phyloP scores from a whole-genome alignment of 53 echinoderm and acorn worm species.

The Astropecten irregularis region DNA sequence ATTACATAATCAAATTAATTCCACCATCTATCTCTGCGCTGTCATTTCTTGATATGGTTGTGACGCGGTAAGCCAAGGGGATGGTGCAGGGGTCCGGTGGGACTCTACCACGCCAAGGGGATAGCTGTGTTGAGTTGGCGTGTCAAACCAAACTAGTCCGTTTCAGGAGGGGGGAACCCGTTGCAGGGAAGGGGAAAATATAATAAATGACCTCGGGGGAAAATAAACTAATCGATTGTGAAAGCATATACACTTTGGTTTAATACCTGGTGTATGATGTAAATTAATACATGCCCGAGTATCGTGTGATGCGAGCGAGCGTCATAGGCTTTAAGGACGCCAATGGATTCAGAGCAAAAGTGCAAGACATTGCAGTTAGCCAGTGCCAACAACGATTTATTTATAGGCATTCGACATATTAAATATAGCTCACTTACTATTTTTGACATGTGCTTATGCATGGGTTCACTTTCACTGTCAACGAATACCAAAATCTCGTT shows the following conservation, averaged over 20 bases:
- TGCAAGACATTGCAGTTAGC: background rate
- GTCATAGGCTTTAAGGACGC: background rate
- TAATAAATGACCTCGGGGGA: background rate
- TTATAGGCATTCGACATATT: too few relatives aligned
- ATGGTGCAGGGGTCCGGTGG: background rate
- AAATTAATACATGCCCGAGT: slow-evolving; percentile 43
- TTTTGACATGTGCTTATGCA: too few relatives aligned
- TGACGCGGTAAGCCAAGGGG: background rate
- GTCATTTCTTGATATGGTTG: slow-evolving; percentile 23
- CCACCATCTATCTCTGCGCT: background rate
- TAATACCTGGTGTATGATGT: slow-evolving; percentile 42
- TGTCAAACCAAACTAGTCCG: background rate
- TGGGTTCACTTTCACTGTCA: too few relatives aligned
- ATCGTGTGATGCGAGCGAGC: background rate
- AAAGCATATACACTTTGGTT: slow-evolving; percentile 40
- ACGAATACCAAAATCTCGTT: too few relatives aligned
- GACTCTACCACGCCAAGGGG: background rate
- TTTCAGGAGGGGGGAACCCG: too few relatives aligned
- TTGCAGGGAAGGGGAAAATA: too few relatives aligned
- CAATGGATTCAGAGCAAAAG: background rate
- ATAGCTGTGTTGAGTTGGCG: background rate
- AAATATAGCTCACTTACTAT: too few relatives aligned
- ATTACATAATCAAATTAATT: slow-evolving; percentile 37
- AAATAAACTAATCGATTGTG: slow-evolving; percentile 14
- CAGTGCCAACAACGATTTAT: background rate